These are phyloP conservation scores for Drosophila pallidifrons DNA, from an alignment of 1,140 invertebrate genomes.

Conservation along the genomic window DNA sequence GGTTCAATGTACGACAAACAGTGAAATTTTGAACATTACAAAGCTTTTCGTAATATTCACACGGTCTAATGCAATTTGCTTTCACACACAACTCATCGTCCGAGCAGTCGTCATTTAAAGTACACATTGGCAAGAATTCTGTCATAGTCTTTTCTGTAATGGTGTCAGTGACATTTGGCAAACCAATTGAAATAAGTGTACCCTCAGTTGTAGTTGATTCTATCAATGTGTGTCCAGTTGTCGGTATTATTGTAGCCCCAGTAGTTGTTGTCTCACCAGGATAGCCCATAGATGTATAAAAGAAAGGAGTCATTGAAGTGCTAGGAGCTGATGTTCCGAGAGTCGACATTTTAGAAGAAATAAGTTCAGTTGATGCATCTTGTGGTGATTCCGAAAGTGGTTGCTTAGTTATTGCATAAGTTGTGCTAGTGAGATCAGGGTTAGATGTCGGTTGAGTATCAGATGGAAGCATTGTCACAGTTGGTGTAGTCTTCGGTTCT, in stretches of 20 bases:
- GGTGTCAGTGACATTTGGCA: conserved; percentile 36
- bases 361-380: background rate
- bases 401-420: background rate
- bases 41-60: conserved; percentile 84
- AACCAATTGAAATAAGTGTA: conserved; percentile 21
- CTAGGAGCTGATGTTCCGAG: background rate
- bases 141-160: conserved; percentile 4
- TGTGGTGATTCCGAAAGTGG: background rate
- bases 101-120: conserved; percentile 85
- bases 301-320: conserved; percentile 4
- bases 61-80: conserved; percentile 87
- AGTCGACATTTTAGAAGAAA: background rate
- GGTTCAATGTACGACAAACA: conserved; percentile 85
- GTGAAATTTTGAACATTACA: conserved; percentile 57
- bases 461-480: background rate
- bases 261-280: background rate
- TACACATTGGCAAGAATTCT: conserved; percentile 47
- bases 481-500: background rate
- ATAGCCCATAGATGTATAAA: conserved; percentile 30
- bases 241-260: background rate
- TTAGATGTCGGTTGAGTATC: background rate
- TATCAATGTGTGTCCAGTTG: conserved; percentile 7
- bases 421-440: background rate
- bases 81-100: conserved; percentile 86
- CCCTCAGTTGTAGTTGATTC: conserved; percentile 28